These are phyloP conservation scores for Bungarus multicinctus DNA, from an alignment of 2,113 vertebrate genomes.

Conservation along the genomic window DNA sequence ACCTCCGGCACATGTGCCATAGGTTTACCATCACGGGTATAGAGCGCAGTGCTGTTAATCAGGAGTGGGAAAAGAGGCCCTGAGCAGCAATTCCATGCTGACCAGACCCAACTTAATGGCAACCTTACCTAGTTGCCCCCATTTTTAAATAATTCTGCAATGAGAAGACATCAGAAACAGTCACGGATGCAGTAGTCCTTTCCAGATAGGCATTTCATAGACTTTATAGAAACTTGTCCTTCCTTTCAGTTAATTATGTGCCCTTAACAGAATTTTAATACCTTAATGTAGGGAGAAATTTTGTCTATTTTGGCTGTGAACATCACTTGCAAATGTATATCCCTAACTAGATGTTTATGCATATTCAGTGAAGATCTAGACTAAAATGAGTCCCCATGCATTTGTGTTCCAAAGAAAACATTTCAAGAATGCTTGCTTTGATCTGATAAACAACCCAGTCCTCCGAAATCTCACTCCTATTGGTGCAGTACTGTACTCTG, in stretches of 20 bases:
- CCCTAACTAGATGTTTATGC: background rate
- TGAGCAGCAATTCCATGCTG: background rate
- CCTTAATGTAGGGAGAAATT: background rate
- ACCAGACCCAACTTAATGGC: background rate
- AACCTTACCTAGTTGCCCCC: background rate
- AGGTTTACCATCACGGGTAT: background rate
- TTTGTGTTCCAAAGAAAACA: background rate
- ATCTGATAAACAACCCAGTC: background rate
- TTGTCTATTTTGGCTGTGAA: background rate
- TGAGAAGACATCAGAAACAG: background rate
- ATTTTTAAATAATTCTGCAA: background rate
- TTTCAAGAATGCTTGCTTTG: background rate
- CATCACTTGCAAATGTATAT: background rate
- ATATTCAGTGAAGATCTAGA: background rate
- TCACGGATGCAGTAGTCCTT: background rate
- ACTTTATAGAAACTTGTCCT: background rate
- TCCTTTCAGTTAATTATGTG: background rate
- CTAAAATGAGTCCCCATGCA: background rate
- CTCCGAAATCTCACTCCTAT: background rate
- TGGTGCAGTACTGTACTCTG: background rate
- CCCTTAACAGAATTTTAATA: background rate
- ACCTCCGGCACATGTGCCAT: too few species aligned
- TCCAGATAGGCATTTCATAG: background rate
- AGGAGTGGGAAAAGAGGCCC: background rate
- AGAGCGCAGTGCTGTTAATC: background rate